phyloP scores from a whole-genome alignment of 92 coral and sea anemone genomes.

The Epizoanthus stellaris region DNA sequence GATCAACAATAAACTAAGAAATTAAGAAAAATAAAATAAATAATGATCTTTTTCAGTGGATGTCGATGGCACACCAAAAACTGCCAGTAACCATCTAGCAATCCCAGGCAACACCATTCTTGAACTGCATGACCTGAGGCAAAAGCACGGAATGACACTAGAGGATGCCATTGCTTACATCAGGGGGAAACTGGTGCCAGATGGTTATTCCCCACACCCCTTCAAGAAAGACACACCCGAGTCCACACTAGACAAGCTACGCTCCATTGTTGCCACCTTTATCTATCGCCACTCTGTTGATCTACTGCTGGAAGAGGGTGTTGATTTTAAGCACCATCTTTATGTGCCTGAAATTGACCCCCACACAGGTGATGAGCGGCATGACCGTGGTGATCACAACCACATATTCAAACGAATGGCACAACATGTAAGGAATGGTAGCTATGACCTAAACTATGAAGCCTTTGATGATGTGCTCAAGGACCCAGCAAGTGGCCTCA shows the following conservation, averaged over 20 bases:
- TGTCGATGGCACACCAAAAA: no score
- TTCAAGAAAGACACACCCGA: slow-evolving; percentile 54
- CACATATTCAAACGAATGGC: slow-evolving; percentile 51
- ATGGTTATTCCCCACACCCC: slow-evolving; percentile 63
- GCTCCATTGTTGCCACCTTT: slow-evolving; percentile 55
- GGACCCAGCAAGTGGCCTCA: slow-evolving; percentile 64
- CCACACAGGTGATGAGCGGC: slow-evolving; percentile 20
- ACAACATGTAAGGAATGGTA: slow-evolving; percentile 39
- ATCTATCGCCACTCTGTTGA: neutral
- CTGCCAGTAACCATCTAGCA: no score
- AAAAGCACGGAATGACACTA: neutral
- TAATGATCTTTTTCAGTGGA: no score
- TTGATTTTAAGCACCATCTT: slow-evolving; percentile 46
- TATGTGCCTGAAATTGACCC: slow-evolving; percentile 53
- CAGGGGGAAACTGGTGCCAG: slow-evolving; percentile 48
- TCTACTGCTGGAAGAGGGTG: slow-evolving; percentile 19
- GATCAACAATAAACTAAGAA: no score
- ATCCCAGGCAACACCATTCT: no score
- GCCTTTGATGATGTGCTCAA: slow-evolving; percentile 69
- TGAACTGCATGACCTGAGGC: no score
- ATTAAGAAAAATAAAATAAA: no score
- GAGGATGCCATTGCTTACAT: slow-evolving; percentile 52
- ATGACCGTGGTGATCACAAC: slow-evolving; percentile 65
- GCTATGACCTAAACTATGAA: slow-evolving; percentile 50
- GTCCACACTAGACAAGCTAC: slow-evolving; percentile 53